Percentiles rank a stretch among this genome's conserved stretches.
These are phyloP conservation scores for Leucophenga varia DNA, from an alignment of 1,140 invertebrate species.

Conservation along the genomic window DNA sequence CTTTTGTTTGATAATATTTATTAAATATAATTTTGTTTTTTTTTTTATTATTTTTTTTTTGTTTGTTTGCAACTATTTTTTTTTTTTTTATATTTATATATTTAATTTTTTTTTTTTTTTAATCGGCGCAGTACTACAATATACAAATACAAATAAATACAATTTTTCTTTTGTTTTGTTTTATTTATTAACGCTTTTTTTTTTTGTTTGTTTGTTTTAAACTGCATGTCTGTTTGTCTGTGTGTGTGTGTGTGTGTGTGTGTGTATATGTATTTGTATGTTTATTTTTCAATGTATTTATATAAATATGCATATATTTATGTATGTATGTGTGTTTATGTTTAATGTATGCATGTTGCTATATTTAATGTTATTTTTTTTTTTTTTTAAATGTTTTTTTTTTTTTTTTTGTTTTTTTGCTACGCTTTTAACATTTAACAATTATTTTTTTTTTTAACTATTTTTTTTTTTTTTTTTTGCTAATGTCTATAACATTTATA, in stretches of 20 bases:
- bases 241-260: constrained; percentile 27
- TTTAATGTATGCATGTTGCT: constrained; percentile 15
- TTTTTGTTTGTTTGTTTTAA: constrained; percentile 14
- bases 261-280: constrained; percentile 18
- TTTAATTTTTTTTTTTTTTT: constrained; percentile 15
- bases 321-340: not conserved
- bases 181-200: constrained; percentile 10
- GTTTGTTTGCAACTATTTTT: constrained; percentile 2
- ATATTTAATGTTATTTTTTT: constrained; percentile 16
- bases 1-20: constrained; percentile 4
- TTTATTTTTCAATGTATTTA: no score
- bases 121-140: no score
- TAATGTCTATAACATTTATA: constrained; percentile 4
- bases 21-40: constrained; percentile 11
- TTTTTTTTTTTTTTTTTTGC: constrained; percentile 14
- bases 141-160: constrained; percentile 55
- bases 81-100: constrained; percentile 13
- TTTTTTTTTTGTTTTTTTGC: not conserved
- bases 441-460: constrained; percentile 22
- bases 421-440: constrained; percentile 40
- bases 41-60: constrained; percentile 8
- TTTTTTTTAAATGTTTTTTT: constrained; percentile 23
- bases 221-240: constrained; percentile 18
- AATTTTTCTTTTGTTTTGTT: constrained; percentile 7
- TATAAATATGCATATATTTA: not conserved